A percentile compares a stretch with the other conserved stretches of the same genome.
phyloP scores from a whole-genome alignment of 1,140 invertebrate genomes.

The Oncopodura yosiiana region DNA sequence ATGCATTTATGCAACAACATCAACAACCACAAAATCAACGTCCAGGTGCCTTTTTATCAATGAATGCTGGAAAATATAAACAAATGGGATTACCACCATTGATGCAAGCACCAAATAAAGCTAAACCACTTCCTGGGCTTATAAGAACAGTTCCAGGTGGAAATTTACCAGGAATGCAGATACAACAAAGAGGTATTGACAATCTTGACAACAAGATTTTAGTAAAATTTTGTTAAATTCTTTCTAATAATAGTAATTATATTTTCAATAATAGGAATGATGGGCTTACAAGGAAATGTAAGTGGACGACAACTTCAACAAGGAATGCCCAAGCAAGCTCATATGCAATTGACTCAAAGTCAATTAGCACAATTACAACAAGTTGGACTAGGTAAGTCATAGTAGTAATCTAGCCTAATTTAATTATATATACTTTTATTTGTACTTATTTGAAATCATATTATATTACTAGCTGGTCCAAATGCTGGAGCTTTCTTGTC shows the following conservation, averaged over 20 bases:
- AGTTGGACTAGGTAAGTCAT: too few species aligned
- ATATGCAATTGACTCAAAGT: too few species aligned
- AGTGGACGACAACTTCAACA: too few species aligned
- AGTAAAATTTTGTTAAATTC: background rate
- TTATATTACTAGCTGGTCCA: background rate
- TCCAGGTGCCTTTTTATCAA: background rate
- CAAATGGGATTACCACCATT: constrained; percentile 27
- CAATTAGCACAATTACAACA: too few species aligned
- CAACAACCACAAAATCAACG: constrained; percentile 3
- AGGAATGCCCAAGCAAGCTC: too few species aligned
- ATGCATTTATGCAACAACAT: constrained; percentile 3
- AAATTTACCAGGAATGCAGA: too few species aligned
- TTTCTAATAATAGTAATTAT: background rate
- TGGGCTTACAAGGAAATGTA: too few species aligned
- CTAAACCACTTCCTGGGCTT: constrained; percentile 33
- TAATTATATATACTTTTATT: too few species aligned
- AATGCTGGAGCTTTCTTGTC: constrained; percentile 13
- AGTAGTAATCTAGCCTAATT: too few species aligned
- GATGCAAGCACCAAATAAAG: constrained; percentile 25
- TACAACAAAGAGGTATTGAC: constrained; percentile 23
- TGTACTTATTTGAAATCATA: too few species aligned
- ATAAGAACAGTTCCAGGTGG: constrained; percentile 32
- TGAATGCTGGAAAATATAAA: background rate
- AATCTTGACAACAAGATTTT: background rate
- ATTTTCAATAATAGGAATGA: background rate